Base-by-base conservation (phyloP, 1,140 invertebrate species). In the Ladona fulva region DNA sequence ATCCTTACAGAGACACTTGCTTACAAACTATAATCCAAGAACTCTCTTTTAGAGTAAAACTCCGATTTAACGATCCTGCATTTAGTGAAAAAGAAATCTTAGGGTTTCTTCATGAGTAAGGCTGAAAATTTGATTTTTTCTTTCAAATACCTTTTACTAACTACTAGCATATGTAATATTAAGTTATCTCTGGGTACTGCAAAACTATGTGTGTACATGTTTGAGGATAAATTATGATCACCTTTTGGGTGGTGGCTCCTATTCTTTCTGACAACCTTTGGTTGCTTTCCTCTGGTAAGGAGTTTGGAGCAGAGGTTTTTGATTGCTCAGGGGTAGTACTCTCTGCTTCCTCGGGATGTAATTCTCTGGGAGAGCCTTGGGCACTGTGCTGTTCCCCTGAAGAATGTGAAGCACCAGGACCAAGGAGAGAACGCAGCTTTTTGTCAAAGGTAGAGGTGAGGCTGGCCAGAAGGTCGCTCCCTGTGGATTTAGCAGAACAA, bases 361-460 rank as follows among this genome's bases (percentile, higher is more conserved):
- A 19, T 22, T 66, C 52, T 66, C 52, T 66, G 14, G 52, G 52
- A 19, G 52, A 66, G n/a, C 52, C 52, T 22, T 66, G 52, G n/a
- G 52, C 52, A 66, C 52, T 66, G 52, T 66, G 52, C 52, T 66
- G 16, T 22, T 22, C 52, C 16, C n/a, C 16, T 1, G 52, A 66
- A 19, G 52, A 66, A 66, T 66, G 52, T 66, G 52, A 66, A 66
- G 52, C n/a, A 22, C 75, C n/a, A 25, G 85, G 86, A 80, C 87
- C 88, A 25, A 88, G 83, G 74, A 92, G 81, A 22, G 88, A 89
- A 74, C 89, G 87, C 82, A 93, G 86, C 84, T 93, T 94, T 78
- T 91, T 89, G 82, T 94, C 92, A 81, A 93, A 90, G 5, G 92
- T 91, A 76, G 91, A 90, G 16, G 92, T 94, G 74, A 94, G 87